Percentiles rank a stretch among this genome's conserved stretches.
phyloP scores from a whole-genome alignment of 1,140 invertebrate genomes.

The Platyura marginata region DNA sequence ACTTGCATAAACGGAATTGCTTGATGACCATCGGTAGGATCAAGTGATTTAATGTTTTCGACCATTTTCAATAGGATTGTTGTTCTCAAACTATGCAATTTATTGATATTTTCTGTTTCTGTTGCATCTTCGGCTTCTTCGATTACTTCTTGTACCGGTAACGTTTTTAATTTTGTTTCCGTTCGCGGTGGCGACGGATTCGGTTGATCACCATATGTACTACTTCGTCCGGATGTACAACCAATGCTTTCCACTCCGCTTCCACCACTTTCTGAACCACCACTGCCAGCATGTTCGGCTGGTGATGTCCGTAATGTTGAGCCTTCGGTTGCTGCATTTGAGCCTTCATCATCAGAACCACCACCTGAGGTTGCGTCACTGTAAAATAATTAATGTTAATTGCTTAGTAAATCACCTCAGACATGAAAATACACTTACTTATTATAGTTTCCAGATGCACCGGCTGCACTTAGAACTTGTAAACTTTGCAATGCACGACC shows the following conservation, averaged over 20 bases:
- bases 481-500: slow-evolving; percentile 12
- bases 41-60: slow-evolving; percentile 20
- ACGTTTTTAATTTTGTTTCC: not conserved
- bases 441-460: slow-evolving; percentile 6
- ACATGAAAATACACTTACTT: slow-evolving; percentile 2
- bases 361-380: slow-evolving; percentile 50
- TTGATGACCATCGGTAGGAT: slow-evolving; percentile 42
- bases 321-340: slow-evolving; percentile 80
- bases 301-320: slow-evolving; percentile 80
- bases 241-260: slow-evolving; percentile 81
- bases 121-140: slow-evolving; percentile 23
- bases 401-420: too few relatives aligned
- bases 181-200: slow-evolving; percentile 19
- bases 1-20: slow-evolving; percentile 84
- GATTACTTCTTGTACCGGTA: not conserved
- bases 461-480: slow-evolving; percentile 12
- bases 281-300: slow-evolving; percentile 48
- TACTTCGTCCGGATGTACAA: slow-evolving; percentile 77
- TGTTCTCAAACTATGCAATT: slow-evolving; percentile 37
- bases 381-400: too few relatives aligned
- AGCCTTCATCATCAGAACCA: slow-evolving; percentile 85
- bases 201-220: slow-evolving; percentile 52
- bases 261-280: slow-evolving; percentile 69
- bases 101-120: slow-evolving; percentile 28
- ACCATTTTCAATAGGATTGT: slow-evolving; percentile 21